Evolutionary conservation across 1,140 invertebrate genomes (phyloP), one percentile per base, ranked within the genome.

Genomic region (Eubasilissa regina): DNA sequence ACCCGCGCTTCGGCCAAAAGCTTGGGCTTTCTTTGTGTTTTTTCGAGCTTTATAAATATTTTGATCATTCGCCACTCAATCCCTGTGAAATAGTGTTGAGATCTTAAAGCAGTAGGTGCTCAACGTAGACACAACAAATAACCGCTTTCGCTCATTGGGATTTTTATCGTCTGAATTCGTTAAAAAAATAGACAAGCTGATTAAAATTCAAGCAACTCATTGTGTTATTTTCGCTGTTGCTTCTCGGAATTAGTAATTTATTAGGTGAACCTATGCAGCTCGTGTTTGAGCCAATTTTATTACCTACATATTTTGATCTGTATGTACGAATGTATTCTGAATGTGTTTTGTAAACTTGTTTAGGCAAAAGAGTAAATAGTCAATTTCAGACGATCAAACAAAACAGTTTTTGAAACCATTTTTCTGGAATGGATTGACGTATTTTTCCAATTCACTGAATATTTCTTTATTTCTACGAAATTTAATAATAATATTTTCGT

Each of bases 31-130:
- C 66, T 70, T 70, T 70, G 66, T 70, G 47, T 70, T 70, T 64
- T 62, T 64, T 70, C 15, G 66, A 17, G 51, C 51, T 70, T 70
- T 70, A 51, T 70, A 70, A 70, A 70, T 70, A 70, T 70, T 70
- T 70, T 70, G 66, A 70, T 51, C 45, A 13, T 70, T 70, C 66
- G 66, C 66, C 66, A 70, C 66, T 70, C 66, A 70, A 70, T 51
- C 17, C 19, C 10, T 8, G 15, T 48, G 45, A 51, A 70, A 70
- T 70, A 70, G 66, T 51, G 66, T 70, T 70, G 66, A 51, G 51
- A 47, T 70, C 45, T 70, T 48, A 15, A 70, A 47, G 47, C 66
- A 70, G 66, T 70, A 35, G 25, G 25, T 35, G 25, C 25, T 51
- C 66, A 13, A 25, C 15, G 66, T 48, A 70, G 66, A 70, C 66